Base-by-base conservation (phyloP, 1,140 invertebrate genomes). In the Agrypnia vestita region DNA sequence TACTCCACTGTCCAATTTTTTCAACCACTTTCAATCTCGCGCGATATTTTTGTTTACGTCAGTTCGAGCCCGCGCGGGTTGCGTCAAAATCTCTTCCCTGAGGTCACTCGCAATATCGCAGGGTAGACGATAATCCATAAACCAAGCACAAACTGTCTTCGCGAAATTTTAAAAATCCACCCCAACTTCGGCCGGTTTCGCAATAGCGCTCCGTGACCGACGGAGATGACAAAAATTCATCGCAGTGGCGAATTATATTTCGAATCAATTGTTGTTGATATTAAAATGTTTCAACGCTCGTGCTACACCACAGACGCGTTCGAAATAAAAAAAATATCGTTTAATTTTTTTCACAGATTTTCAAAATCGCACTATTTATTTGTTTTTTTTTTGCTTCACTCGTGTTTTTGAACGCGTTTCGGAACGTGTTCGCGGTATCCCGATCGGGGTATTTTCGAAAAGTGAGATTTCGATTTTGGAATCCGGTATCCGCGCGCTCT, bases 391-490 rank as follows among this genome's bases (percentile, higher is more conserved):
- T 67, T 67, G 11, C 25, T 43, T 43, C 13, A 64, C 25, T 35
- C 7, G 21, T 43, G 12, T 67, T 67, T 67, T 35, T 10, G 62
- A 8, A 46, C 35, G n/a, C 35, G 12, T 17, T 71, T 71, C 19
- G 67, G 47, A 51, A 47, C 43, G 61, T 35, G 21, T 17, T 55
- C 86, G 88, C 89, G 87, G 84, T 83, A 82, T 86, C 88, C 86
- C 86, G 87, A 85, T 85, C 84, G 84, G 85, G 85, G 86, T 12
- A 64, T 69, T 62, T 69, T 69, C 64, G 10, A 17, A 19, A 69
- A 17, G 8, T 11, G 13, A 13, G 8, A 13, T 62, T 25, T 43
- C 35, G n/a, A 67, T 13, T 67, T 67, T 44, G 62, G 25, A 44
- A 25, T 43, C 35, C 61, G 55, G 64, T 69, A 69, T 69, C 44